These are phyloP conservation scores for Rhynchotus rufescens DNA, from an alignment of 2,797 vertebrate genomes.

Conservation along the genomic window DNA sequence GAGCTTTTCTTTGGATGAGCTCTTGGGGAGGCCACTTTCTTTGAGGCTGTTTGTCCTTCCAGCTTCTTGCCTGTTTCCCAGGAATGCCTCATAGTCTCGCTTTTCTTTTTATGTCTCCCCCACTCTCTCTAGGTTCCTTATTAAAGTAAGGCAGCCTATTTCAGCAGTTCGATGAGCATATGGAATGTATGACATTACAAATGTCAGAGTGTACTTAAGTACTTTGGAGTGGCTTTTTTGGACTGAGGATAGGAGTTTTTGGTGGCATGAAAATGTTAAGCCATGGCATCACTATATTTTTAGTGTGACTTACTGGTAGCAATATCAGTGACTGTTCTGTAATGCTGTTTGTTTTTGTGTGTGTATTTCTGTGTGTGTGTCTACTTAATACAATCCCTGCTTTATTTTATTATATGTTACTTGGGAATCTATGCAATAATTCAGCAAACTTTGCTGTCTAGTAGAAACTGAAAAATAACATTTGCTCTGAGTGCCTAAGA, in stretches of 20 bases:
- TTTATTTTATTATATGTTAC: neutral
- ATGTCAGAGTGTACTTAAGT: neutral
- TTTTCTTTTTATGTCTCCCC: neutral
- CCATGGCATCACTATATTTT: neutral
- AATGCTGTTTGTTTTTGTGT: neutral
- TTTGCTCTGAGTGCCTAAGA: constrained; percentile 20
- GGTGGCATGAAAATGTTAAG: neutral
- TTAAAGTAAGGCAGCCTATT: constrained; percentile 23
- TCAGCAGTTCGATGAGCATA: constrained; percentile 18
- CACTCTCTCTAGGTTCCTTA: neutral
- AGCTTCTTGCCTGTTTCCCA: rapidly evolving
- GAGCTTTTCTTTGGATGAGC: neutral
- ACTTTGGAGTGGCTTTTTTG: neutral
- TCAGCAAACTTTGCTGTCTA: constrained; percentile 1
- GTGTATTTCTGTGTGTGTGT: neutral
- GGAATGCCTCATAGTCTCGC: neutral
- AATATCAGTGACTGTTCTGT: neutral
- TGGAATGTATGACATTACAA: constrained; percentile 6
- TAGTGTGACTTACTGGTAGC: constrained; percentile 3
- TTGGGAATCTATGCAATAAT: neutral
- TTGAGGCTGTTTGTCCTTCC: neutral
- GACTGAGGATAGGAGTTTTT: constrained; percentile 1
- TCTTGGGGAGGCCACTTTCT: neutral
- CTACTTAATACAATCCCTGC: neutral
- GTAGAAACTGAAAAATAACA: neutral